Percentiles rank a stretch among this genome's conserved stretches.
phyloP scores from a whole-genome alignment of 92 coral and sea anemone species.

The Epizoanthus illoricatus region DNA sequence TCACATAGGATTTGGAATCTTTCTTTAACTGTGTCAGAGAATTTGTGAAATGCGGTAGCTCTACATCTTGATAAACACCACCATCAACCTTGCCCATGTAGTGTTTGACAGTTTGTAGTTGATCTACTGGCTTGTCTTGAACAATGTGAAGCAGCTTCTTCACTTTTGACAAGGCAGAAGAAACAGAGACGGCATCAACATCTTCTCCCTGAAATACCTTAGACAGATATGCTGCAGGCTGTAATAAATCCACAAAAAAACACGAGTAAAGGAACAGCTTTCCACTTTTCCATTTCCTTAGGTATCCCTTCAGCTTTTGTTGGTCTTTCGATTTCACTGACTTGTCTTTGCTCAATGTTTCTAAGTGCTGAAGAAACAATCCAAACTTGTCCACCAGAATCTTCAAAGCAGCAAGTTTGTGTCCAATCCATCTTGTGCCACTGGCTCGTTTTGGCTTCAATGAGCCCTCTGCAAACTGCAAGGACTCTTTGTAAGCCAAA shows the following conservation, averaged over 20 bases:
- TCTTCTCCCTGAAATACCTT: conserved; percentile 49
- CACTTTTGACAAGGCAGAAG: conserved; percentile 35
- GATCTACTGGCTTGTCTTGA: conserved; percentile 14
- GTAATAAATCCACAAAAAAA: conserved; percentile 50
- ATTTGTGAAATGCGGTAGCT: conserved; percentile 2
- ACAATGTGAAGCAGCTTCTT: conserved; percentile 43
- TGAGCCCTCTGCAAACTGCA: conserved; percentile 47
- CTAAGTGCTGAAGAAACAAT: conserved; percentile 48
- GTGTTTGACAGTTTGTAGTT: conserved; percentile 41
- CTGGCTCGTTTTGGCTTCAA: conserved; percentile 52
- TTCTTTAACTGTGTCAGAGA: conserved; percentile 40
- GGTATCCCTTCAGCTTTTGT: conserved; percentile 47
- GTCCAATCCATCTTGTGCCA: conserved; percentile 58
- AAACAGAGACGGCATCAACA: conserved; percentile 47
- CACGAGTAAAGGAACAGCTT: conserved; percentile 40
- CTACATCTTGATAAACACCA: conserved; percentile 40
- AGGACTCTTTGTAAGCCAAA: conserved; percentile 32
- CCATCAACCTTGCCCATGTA: conserved; percentile 46
- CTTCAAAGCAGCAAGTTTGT: conserved; percentile 46
- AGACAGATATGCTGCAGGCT: conserved; percentile 44
- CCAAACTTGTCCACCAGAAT: conserved; percentile 52
- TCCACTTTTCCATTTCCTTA: conserved; percentile 44
- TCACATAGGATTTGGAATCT: conserved; percentile 27
- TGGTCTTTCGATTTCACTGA: conserved; percentile 51
- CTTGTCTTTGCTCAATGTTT: conserved; percentile 50